Conservation (phyloP, 2,113 vertebrate genomes). For the mouse (Mus musculus) region DNA sequence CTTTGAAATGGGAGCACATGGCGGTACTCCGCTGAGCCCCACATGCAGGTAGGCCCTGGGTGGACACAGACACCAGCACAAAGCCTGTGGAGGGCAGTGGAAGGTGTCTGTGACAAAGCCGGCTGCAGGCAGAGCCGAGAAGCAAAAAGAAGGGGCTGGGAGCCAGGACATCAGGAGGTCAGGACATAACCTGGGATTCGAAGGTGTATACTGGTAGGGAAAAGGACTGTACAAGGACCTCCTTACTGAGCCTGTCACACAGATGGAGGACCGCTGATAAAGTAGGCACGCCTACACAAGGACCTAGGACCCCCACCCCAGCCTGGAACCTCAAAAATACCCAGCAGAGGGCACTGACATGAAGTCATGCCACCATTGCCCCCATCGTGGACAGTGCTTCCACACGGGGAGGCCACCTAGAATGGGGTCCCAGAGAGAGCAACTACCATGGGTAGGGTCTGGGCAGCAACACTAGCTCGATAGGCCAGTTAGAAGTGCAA, state of each 20-base stretch:
- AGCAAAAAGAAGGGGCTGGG: neutral
- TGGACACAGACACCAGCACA: neutral
- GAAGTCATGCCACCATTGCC: neutral
- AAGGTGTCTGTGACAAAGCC: neutral
- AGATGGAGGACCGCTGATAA: neutral
- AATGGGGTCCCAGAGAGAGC: neutral
- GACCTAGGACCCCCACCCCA: neutral
- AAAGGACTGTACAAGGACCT: neutral
- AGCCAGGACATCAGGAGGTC: neutral
- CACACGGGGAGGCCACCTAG: neutral
- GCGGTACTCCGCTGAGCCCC: neutral
- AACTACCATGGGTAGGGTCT: neutral
- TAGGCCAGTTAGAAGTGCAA: neutral
- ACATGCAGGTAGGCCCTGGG: neutral
- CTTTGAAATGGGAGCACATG: neutral
- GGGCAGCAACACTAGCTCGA: neutral
- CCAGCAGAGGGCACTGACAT: neutral
- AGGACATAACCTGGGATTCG: neutral
- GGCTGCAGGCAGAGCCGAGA: neutral
- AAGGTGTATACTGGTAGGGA: fast-evolving
- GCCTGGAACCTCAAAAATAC: neutral
- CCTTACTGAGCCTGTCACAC: neutral
- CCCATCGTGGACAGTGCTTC: neutral
- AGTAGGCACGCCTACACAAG: too few relatives aligned
- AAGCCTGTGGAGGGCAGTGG: neutral